These are phyloP conservation scores for Reticulitermes speratus DNA, from an alignment of 1,140 invertebrate species.

Conservation along the genomic window DNA sequence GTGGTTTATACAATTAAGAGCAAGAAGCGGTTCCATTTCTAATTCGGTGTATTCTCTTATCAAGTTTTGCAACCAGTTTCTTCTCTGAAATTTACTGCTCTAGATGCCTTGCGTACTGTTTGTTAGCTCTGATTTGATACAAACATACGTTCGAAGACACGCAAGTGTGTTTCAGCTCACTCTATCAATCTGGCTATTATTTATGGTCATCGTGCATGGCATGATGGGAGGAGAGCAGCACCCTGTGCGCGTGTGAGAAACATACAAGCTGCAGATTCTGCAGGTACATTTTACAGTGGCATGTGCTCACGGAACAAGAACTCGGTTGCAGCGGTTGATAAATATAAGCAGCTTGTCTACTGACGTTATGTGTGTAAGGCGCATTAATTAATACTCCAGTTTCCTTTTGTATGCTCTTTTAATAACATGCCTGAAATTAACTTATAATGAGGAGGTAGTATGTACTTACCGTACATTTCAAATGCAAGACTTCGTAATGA, in stretches of 20 bases:
- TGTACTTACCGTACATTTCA: too few relatives aligned
- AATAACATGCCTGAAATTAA: too few relatives aligned
- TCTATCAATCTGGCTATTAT: background rate
- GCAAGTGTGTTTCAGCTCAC: background rate
- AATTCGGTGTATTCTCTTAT: too few relatives aligned
- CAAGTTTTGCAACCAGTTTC: too few relatives aligned
- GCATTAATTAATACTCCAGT: too few relatives aligned
- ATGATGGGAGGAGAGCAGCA: background rate
- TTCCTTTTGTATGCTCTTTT: too few relatives aligned
- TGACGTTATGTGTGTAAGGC: too few relatives aligned
- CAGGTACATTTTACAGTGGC: background rate
- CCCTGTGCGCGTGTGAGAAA: background rate
- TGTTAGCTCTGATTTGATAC: conserved; percentile 9
- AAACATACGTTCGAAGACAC: background rate
- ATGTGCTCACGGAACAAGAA: background rate
- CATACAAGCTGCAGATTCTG: background rate
- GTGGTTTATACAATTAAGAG: too few relatives aligned
- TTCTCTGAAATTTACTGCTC: too few relatives aligned
- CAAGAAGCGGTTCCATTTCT: too few relatives aligned
- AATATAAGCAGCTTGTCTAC: background rate
- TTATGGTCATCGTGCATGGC: background rate
- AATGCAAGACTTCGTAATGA: too few relatives aligned
- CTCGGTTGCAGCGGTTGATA: background rate
- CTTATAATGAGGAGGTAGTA: too few relatives aligned
- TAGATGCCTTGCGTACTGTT: background rate